These are phyloP conservation scores for Chloroclysta siterata DNA, from an alignment of 2,888 invertebrate genomes.

Conservation along the genomic window DNA sequence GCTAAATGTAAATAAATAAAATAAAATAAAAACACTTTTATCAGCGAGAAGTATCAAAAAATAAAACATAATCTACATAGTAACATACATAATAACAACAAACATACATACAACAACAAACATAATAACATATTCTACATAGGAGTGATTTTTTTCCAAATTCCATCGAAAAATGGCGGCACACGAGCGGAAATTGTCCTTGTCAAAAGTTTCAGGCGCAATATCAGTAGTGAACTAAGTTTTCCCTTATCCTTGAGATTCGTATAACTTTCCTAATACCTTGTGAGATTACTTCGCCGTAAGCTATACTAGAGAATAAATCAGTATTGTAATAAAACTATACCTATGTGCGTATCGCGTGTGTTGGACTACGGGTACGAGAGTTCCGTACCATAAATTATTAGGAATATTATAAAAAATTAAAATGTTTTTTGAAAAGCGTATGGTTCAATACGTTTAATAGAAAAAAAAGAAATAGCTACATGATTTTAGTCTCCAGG, in stretches of 20 bases:
- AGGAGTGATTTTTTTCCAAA: constrained; percentile 15
- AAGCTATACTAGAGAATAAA: constrained; percentile 64
- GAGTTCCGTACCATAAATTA: constrained; percentile 13
- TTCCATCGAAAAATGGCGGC: constrained; percentile 38
- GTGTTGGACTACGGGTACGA: neutral
- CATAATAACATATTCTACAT: too few relatives aligned
- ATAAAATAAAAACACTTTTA: too few relatives aligned
- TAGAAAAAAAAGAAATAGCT: too few relatives aligned
- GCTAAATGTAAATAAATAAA: too few relatives aligned
- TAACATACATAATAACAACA: too few relatives aligned
- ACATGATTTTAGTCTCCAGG: too few relatives aligned
- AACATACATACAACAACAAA: too few relatives aligned
- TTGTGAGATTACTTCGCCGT: constrained; percentile 74
- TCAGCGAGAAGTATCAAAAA: too few relatives aligned
- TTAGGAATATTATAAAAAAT: too few relatives aligned
- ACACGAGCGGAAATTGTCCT: constrained; percentile 68
- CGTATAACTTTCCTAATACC: constrained; percentile 82
- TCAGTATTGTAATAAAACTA: constrained; percentile 53
- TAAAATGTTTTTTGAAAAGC: too few relatives aligned
- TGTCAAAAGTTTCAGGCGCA: constrained; percentile 71
- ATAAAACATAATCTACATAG: too few relatives aligned
- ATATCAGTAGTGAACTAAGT: constrained; percentile 73
- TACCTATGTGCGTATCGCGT: neutral
- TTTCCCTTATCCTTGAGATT: constrained; percentile 69
- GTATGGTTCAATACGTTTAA: too few relatives aligned